These are phyloP conservation scores for Masnerella sp. DNA, from an alignment of 2,888 invertebrate species.

Conservation along the genomic window DNA sequence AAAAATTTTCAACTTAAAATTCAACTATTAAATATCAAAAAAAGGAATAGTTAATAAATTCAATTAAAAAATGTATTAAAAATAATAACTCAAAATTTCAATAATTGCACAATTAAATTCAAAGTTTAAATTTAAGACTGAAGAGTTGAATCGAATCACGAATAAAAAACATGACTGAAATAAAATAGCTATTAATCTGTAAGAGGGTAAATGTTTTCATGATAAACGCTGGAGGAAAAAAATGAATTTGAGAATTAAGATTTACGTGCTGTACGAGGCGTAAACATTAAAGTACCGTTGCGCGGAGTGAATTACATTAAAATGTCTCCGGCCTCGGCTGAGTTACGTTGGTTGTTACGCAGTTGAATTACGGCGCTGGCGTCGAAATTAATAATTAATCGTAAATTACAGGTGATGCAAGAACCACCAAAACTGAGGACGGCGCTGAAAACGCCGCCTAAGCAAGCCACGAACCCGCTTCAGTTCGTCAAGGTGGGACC, in stretches of 20 bases:
- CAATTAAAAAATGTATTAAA: too few species aligned
- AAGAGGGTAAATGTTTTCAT: neutral
- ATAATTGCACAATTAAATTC: too few species aligned
- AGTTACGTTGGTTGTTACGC: constrained; percentile 7
- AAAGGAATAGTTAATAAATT: too few species aligned
- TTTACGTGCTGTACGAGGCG: constrained; percentile 18
- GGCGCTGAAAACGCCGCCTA: constrained; percentile 82
- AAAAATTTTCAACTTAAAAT: too few species aligned
- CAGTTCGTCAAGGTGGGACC: constrained; percentile 94
- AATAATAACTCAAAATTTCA: too few species aligned
- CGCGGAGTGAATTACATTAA: constrained; percentile 14
- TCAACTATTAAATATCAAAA: too few species aligned
- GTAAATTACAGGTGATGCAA: constrained; percentile 69
- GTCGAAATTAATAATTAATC: constrained; percentile 10
- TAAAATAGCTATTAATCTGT: neutral
- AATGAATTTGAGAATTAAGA: constrained; percentile 23
- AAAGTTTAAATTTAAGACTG: too few species aligned
- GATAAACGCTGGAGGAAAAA: neutral
- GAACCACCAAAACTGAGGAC: constrained; percentile 76
- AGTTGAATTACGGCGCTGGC: constrained; percentile 1
- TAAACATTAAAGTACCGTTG: constrained; percentile 30
- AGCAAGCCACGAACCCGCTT: constrained; percentile 91
- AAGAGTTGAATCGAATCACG: too few species aligned
- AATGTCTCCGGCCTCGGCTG: constrained; percentile 9
- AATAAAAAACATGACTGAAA: too few species aligned